Base-by-base conservation (phyloP, 2,113 vertebrate genomes). In the Proterorhinus semilunaris region DNA sequence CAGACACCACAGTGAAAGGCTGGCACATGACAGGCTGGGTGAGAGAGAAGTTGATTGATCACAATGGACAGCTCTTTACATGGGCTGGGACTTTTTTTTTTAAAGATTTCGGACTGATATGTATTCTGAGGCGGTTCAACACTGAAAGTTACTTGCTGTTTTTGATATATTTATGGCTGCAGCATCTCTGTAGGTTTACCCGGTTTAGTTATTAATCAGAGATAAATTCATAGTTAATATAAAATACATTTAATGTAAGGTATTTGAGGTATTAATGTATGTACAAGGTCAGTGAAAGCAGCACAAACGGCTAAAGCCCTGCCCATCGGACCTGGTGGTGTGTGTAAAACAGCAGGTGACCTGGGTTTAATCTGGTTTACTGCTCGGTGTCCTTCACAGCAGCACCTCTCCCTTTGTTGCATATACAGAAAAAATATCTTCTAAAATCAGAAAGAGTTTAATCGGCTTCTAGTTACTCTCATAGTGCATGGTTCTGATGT, bases 41-140 rank as follows among this genome's bases (percentile, higher is more conserved):
- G 76, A 82, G 45, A 71, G 80, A 83, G 42, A 10, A 47, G 53
- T 48, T 7, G 17, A 84, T 55, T 79, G 78, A 86, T 80, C 7
- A 7, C 59, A 76, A 53, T 66, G 21, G 74, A 78, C 59, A 68
- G 57, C 52, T 63, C 49, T 59, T 66, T 65, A 65, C 75, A 72
- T 15, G 52, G 6, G 55, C 48, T 12, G 21, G 1, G 21, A 21
- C 21, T 21, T 21, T 21, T 21, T 21, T 21, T 36, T 36, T 36
- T 36, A 36, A 36, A 36, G 27, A 36, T 3, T 36, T 36, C 3
- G 2, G 27, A 36, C 4, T 36, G 27, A 36, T 36, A 36, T 36
- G 21, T 21, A 4, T 36, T 36, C 27, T 36, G 27, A 3, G 27
- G 27, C 27, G 0, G 27, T 36, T 27, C 27, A 27, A 27, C 27